These are phyloP conservation scores for Ceratosolen solmsi DNA, from an alignment of 1,140 invertebrate species.

Conservation along the genomic window DNA sequence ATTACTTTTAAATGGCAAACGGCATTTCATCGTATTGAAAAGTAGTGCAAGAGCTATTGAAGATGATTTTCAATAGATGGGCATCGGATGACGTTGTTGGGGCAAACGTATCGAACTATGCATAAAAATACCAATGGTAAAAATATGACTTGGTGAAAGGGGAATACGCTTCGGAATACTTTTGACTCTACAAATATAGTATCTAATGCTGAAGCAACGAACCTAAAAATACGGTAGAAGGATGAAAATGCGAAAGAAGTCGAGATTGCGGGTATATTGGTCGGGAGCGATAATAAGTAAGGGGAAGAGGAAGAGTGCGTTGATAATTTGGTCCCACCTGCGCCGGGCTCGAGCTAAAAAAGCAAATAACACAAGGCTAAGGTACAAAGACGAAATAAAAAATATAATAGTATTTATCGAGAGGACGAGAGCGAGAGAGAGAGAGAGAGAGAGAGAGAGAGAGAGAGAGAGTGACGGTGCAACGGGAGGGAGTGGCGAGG, in stretches of 20 bases:
- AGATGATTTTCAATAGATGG: no score
- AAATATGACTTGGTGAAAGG: neutral
- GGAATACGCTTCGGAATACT: neutral
- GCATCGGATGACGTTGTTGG: no score
- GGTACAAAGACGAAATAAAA: conserved; percentile 20
- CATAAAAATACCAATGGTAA: neutral
- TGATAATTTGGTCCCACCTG: conserved; percentile 19
- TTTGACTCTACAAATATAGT: neutral
- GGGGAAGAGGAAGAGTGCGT: neutral
- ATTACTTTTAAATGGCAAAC: no score
- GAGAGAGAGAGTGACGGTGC: no score
- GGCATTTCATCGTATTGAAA: no score
- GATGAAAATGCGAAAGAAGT: neutral
- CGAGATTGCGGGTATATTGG: neutral
- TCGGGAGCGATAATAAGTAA: neutral
- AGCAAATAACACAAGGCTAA: neutral
- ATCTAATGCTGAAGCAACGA: neutral
- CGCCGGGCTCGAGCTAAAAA: neutral
- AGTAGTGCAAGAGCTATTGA: neutral
- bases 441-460: no score
- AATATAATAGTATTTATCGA: conserved; percentile 23
- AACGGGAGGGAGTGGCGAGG: no score
- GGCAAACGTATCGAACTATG: neutral
- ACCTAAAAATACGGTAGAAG: neutral
- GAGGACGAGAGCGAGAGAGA: no score